Base-by-base conservation (phyloP, 2,888 invertebrate genomes). In the Callyntrura guangdongensis region DNA sequence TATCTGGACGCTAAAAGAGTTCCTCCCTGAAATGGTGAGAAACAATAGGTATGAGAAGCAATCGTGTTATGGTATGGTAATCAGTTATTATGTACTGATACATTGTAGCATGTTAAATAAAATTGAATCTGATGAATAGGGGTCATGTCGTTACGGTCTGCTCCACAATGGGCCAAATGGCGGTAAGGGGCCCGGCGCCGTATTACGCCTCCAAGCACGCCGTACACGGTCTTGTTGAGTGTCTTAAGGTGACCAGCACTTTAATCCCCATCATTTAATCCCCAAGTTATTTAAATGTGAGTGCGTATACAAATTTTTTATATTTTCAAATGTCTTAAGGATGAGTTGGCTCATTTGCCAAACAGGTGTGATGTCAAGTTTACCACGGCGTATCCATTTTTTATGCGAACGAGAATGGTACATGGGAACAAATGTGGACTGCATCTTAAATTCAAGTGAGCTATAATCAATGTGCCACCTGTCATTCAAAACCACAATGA, bases 91-190 rank as follows among this genome's bases (percentile, higher is more conserved):
- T 47, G 6, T 47, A 47, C 6, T 8, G 47, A n/a, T n/a, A n/a
- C n/a, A n/a, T 8, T 47, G 47, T 47, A 47, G 5, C 47, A 47
- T 47, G 6, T 8, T 47, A 47, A 11, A 11, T 47, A 47, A 47
- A 11, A n/a, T n/a, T n/a, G n/a, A n/a, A n/a, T 94, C 94, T 95
- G 12, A 95, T 94, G 67, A 96, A 96, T 22, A 96, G 95, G 92
- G 96, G 96, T 8, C 96, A 96, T 92, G 95, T 96, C 69, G 96
- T 96, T 4, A 96, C 96, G 0, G 94, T 96, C 25, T 96, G 96
- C 1, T 96, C 96, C 9, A 96, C 96, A 0, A 96, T 96, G 89
- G 96, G 96, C 3, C 95, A 96, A 1, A 96, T 96, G 91, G 96
- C 96, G 61, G 64, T 89, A 14, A 53, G 89, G 11, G 89, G 89